Base-by-base conservation (phyloP, 1,140 invertebrate species). In the Phenacoccus solenopsis region DNA sequence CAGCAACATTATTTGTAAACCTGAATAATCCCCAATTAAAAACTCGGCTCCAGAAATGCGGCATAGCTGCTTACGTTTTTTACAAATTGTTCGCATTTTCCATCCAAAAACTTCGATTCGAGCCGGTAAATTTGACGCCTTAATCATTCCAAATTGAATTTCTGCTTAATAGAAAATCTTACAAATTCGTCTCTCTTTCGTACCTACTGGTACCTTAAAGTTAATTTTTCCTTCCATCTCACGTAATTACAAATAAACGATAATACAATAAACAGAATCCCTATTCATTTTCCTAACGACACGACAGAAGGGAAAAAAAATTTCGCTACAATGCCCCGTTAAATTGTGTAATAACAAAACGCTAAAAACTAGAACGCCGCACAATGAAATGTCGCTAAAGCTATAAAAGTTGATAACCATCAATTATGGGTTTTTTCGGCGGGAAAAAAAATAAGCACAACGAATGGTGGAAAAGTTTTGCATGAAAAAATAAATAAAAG, bases 361-460 rank as follows among this genome's bases (percentile, higher is more conserved):
- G 13, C 13, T 49, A 49, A 49, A 49, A 49, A 49, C 38, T 49
- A n/a, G 38, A 16, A 49, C 38, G 38, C 16, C 16, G 38, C 20
- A 49, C 38, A 49, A 49, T 49, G 20, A 49, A 49, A n/a, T n/a
- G 20, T 16, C 13, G 38, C 13, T 16, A 49, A 49, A 49, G 12
- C 38, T 49, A 49, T 49, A 49, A 49, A 49, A 49, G 38, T n/a
- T 49, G 38, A 49, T 49, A 49, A 49, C 38, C 38, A 49, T 49
- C 38, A 49, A 49, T 49, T 49, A 49, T 49, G 38, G 38, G 3
- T 49, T n/a, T n/a, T n/a, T 49, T 49, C 20, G 38, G 16, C 16
- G 38, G 3, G 20, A 49, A 49, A 49, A 49, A 49, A 49, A 49
- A 49, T 16, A n/a, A n/a, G n/a, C 20, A 9, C 5, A 2, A 49